Conservation (phyloP, 2,888 invertebrate species). For the Tenthredo mesomela region DNA sequence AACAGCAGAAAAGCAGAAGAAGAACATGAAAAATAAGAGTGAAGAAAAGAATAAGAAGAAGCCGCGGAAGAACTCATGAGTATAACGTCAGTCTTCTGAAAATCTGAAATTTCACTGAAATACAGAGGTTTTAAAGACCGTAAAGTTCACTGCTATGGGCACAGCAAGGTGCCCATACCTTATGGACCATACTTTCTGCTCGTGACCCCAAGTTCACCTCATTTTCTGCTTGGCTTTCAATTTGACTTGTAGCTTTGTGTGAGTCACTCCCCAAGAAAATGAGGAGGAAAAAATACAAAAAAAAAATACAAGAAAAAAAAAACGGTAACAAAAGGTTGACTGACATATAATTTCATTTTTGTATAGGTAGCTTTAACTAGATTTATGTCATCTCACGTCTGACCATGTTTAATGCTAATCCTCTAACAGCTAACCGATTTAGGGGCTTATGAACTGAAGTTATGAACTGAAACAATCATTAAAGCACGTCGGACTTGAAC, state of each 20-base stretch:
- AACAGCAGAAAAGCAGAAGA: background rate
- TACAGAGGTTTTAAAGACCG: constrained; percentile 13
- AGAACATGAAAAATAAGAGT: background rate
- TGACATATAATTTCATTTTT: background rate
- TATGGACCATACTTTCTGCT: background rate
- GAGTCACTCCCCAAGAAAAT: background rate
- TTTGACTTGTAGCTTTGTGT: constrained; percentile 7
- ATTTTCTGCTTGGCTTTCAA: background rate
- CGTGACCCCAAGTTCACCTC: constrained; percentile 7
- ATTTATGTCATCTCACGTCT: background rate
- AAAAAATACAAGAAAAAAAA: too few species aligned
- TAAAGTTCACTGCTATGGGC: constrained; percentile 2
- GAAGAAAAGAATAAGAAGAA: background rate
- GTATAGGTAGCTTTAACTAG: background rate
- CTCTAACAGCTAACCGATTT: background rate
- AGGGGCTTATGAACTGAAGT: background rate
- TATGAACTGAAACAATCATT: background rate
- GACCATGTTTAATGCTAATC: background rate
- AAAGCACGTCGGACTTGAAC: background rate
- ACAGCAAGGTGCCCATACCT: constrained; percentile 27
- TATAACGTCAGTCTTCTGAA: background rate
- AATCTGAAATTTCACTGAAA: constrained; percentile 27
- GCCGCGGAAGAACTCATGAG: background rate
- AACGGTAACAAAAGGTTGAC: background rate
- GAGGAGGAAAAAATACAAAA: background rate